These are phyloP conservation scores for Fragariocoptes setiger DNA, from an alignment of 1,140 invertebrate genomes.

Conservation along the genomic window DNA sequence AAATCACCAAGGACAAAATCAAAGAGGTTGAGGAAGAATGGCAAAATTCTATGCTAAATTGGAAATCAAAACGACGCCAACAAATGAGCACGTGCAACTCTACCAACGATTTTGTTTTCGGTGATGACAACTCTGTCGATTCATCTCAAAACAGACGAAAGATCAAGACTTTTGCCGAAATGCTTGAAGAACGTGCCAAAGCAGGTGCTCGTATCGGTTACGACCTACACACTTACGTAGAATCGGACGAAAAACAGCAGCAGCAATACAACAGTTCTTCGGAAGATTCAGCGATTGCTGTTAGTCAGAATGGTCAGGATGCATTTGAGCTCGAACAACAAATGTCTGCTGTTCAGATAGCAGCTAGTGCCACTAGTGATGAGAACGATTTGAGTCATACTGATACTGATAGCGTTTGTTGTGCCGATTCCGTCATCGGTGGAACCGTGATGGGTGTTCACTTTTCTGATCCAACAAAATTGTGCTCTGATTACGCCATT, in stretches of 20 bases:
- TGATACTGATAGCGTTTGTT: neutral
- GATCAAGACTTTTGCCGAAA: constrained; percentile 71
- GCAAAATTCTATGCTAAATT: constrained; percentile 55
- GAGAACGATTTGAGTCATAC: neutral
- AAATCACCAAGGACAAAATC: constrained; percentile 13
- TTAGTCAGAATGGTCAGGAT: neutral
- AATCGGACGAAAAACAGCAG: neutral
- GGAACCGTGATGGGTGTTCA: no score
- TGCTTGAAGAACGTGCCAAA: constrained; percentile 38
- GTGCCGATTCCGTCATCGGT: neutral
- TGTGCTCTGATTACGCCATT: no score
- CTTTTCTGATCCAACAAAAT: no score
- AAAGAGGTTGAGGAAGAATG: constrained; percentile 15
- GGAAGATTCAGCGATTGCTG: neutral
- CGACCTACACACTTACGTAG: constrained; percentile 8
- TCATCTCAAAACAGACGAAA: constrained; percentile 20
- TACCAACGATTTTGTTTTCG: constrained; percentile 23
- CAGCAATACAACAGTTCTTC: neutral
- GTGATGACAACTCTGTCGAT: neutral
- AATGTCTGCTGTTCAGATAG: neutral
- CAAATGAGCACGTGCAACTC: constrained; percentile 67
- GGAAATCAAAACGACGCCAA: constrained; percentile 50
- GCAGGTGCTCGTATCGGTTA: constrained; percentile 8
- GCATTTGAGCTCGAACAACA: no score
- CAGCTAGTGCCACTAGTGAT: neutral